Evolutionary conservation across 2,888 invertebrate species (phyloP).

Genomic region (Ectobius pallidus): DNA sequence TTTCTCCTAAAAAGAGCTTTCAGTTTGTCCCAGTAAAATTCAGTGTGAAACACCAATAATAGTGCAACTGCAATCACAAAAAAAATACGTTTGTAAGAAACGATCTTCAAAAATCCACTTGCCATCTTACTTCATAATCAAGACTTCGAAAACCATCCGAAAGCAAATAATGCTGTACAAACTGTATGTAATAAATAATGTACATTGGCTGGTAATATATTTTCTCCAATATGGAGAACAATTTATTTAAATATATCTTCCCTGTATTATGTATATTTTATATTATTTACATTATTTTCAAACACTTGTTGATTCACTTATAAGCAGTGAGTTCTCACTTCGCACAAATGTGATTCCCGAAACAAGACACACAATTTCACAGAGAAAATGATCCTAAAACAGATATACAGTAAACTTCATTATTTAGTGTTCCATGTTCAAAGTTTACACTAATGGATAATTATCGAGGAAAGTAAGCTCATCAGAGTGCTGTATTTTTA

Average conservation of each 20-base stretch:
- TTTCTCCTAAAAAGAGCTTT: constrained; percentile 17
- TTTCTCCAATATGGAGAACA: constrained; percentile 37
- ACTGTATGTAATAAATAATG: constrained; percentile 21
- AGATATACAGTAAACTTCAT: too few relatives aligned
- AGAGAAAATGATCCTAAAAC: too few relatives aligned
- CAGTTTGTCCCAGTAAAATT: constrained; percentile 30
- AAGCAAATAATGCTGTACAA: constrained; percentile 11
- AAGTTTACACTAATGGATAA: too few relatives aligned
- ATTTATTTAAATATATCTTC: constrained; percentile 31
- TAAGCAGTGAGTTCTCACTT: constrained; percentile 29
- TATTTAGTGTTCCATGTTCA: too few relatives aligned
- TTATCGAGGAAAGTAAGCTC: too few relatives aligned
- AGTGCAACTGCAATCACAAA: constrained; percentile 30
- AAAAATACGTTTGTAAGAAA: constrained; percentile 31
- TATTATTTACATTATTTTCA: constrained; percentile 36
- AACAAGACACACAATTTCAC: too few relatives aligned
- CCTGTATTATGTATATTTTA: constrained; percentile 36
- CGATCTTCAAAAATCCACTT: constrained; percentile 22
- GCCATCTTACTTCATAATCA: constrained; percentile 5
- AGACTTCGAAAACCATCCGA: constrained; percentile 2
- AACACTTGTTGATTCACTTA: constrained; percentile 26
- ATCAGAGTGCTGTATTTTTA: too few relatives aligned
- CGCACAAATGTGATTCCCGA: too few relatives aligned
- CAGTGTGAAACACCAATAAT: constrained; percentile 33
- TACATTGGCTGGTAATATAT: constrained; percentile 22